phyloP scores from a whole-genome alignment of 2,113 vertebrate species.

The Pipa parva region DNA sequence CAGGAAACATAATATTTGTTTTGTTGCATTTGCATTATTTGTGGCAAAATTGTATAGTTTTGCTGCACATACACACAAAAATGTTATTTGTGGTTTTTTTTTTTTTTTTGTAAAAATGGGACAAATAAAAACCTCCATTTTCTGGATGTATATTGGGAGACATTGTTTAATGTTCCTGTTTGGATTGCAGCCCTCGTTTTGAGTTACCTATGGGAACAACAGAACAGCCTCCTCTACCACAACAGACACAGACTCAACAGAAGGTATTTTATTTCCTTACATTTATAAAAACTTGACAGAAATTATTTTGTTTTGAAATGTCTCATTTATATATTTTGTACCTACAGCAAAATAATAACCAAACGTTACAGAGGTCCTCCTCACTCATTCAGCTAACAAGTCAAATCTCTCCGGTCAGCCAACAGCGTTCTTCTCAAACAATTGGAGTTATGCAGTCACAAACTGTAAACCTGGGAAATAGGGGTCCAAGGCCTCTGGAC shows the following conservation, averaged over 20 bases:
- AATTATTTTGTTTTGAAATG: conserved; percentile 48
- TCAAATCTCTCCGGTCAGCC: conserved; percentile 69
- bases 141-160: too few species aligned
- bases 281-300: conserved; percentile 45
- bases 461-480: conserved; percentile 76
- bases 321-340: conserved; percentile 38
- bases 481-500: conserved; percentile 90
- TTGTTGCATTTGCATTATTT: too few species aligned
- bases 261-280: conserved; percentile 69
- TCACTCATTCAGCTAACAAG: conserved; percentile 81
- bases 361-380: conserved; percentile 66
- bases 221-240: conserved; percentile 89
- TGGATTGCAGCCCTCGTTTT: conserved; percentile 88
- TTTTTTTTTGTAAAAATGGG: too few species aligned
- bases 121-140: too few species aligned
- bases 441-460: conserved; percentile 71
- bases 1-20: too few species aligned
- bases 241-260: conserved; percentile 77
- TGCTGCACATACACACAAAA: too few species aligned
- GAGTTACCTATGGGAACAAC: conserved; percentile 94
- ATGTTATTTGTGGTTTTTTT: too few species aligned
- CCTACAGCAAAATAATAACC: conserved; percentile 65
- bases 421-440: conserved; percentile 78
- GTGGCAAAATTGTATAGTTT: too few species aligned
- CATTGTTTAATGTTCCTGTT: too few species aligned